Base-by-base conservation (phyloP, 2,797 vertebrate species). In the Rousettus madagascariensis region DNA sequence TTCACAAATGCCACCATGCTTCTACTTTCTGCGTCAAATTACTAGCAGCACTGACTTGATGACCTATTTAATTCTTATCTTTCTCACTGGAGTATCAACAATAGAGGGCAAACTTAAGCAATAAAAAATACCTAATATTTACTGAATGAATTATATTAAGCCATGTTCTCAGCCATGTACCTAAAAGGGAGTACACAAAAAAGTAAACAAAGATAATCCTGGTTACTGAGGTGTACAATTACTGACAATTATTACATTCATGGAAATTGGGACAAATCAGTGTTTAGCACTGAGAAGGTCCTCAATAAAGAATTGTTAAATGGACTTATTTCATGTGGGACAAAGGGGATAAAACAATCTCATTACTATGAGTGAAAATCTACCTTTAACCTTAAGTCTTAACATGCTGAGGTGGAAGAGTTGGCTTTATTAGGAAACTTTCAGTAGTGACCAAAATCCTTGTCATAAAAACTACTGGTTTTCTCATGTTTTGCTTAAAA, bases 401-500 rank as follows among this genome's bases (percentile, higher is more conserved):
- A 16, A 75, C 57, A 74, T 75, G 6, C 26, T 63, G 94, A 88
- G 33, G n/a, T 66, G 90, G 16, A 85, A 84, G 63, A 95, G 12
- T 30, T 22, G 24, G 26, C 8, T 71, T 77, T 65, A 66, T 38
- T 59, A 93, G n/a, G 36, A 92, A 94, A 68, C 8, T 28, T 75
- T 88, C 30, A 80, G 49, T 24, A 91, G 36, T 75, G 43, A 93
- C 38, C 41, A 10, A 87, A n/a, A 86, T 86, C 57, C 74, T 66
- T 86, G 8, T 63, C 88, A 93, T 66, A 88, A 96, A 90, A 84
- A 80, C 3, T 19, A 82, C 6, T 59, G 22, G 22, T 36, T 59
- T 94, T 91, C 33, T 78, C 49, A 93, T 11, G 26, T 96, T 89
- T 88, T 10, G 68, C 8, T 89, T 74, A 78, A 94, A 92, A 78